Evolutionary conservation across 2,888 invertebrate species (phyloP), one percentile per base, ranked within the genome.

Genomic region (Heteromurus nitidus): DNA sequence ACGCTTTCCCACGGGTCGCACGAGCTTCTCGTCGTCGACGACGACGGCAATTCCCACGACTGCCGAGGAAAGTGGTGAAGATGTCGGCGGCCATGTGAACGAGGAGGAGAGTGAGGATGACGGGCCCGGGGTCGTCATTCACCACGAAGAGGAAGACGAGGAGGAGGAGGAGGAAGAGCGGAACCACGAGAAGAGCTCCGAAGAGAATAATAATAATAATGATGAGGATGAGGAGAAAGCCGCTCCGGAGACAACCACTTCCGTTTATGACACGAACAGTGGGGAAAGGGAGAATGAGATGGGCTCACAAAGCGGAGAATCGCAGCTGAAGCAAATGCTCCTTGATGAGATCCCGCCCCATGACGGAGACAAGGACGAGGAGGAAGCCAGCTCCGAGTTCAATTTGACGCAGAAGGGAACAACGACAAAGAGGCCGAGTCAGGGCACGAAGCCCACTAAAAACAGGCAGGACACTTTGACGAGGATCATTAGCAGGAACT

Each of bases 271-370:
- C n/a, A 31, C 30, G n/a, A 26, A 18, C 2, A 26, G 62, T 13
- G 26, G 7, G 13, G 79, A 68, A 28, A 68, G 55, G 50, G 83
- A 83, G 16, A 44, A 42, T 47, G 80, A 75, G 11, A 58, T 42
- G 31, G 68, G 44, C 0, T 68, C 72, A 7, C 26, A 80, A 50
- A 75, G 69, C 22, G 85, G 80, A n/a, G 86, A 85, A 47, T 73
- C 75, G 18, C 70, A 86, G 42, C 53, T 85, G 60, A 86, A 83
- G 36, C 84, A 86, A 82, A 86, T 85, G 85, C 77, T 86, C 2
- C 31, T 85, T 11, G 84, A 85, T 55, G 69, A 74, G 64, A 85
- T 86, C 16, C 86, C 86, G n/a, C 85, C 86, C 22, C 85, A 85
- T 53, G 67, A 77, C 11, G 44, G 68, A 0, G 76, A 75, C 11